Conservation (phyloP, 2,888 invertebrate genomes). For the Pyrgus malvae region DNA sequence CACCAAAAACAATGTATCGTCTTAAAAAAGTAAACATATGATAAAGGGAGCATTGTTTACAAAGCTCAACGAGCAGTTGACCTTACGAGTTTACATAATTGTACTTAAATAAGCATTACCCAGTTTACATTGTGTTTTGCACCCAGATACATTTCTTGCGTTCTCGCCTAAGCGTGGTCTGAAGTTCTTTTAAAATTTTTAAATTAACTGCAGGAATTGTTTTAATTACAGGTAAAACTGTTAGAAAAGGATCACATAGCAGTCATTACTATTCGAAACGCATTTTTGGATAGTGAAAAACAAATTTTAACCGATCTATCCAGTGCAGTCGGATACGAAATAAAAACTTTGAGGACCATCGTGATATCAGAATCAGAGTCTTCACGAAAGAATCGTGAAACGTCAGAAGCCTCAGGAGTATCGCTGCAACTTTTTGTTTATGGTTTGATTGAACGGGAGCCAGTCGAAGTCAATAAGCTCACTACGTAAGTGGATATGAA, state of each 20-base stretch:
- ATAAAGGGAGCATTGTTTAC: slow-evolving; percentile 34
- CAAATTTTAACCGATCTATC: slow-evolving; percentile 53
- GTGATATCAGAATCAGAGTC: slow-evolving; percentile 50
- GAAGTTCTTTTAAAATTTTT: no score
- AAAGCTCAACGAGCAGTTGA: slow-evolving; percentile 32
- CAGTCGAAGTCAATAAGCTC: slow-evolving; percentile 54
- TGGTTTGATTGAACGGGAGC: slow-evolving; percentile 57
- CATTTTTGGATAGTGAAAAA: slow-evolving; percentile 64
- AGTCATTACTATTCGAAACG: slow-evolving; percentile 61
- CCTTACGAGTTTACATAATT: slow-evolving; percentile 37
- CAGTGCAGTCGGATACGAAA: slow-evolving; percentile 56
- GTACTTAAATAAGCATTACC: slow-evolving; percentile 33
- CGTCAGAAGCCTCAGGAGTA: slow-evolving; percentile 40
- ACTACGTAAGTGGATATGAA: slow-evolving; percentile 46
- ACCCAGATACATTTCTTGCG: slow-evolving; percentile 28
- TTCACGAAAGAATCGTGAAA: slow-evolving; percentile 41
- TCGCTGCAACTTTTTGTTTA: slow-evolving; percentile 63
- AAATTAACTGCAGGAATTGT: not conserved
- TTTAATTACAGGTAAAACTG: slow-evolving; percentile 67
- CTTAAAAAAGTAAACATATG: slow-evolving; percentile 19
- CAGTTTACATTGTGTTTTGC: slow-evolving; percentile 31
- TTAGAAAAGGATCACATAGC: slow-evolving; percentile 63
- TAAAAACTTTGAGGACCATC: slow-evolving; percentile 63
- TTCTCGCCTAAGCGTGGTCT: no score
- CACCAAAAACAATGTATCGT: slow-evolving; percentile 20